A percentile compares a stretch with the other conserved stretches of the same genome.
These are phyloP conservation scores for Orussus abietinus DNA, from an alignment of 1,140 invertebrate species.

Conservation along the genomic window DNA sequence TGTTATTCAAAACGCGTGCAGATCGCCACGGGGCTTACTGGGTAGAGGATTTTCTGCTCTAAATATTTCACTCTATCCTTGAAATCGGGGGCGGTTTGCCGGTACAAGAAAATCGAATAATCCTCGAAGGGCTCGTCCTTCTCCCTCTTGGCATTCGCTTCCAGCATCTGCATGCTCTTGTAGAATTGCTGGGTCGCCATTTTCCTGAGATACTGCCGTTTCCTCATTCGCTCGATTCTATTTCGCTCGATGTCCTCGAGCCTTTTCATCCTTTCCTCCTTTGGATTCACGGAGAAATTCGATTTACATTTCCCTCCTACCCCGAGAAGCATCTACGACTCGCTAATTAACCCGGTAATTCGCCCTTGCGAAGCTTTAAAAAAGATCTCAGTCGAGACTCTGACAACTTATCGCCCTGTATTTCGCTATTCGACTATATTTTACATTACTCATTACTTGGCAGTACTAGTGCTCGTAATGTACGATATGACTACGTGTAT, in stretches of 20 bases:
- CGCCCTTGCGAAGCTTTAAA: no score
- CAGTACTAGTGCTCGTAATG: no score
- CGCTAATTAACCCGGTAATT: no score
- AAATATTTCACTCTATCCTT: slow-evolving; percentile 74
- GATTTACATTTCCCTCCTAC: no score
- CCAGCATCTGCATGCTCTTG: slow-evolving; percentile 74
- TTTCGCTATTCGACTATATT: no score
- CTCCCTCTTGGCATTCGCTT: slow-evolving; percentile 61
- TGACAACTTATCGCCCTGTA: no score
- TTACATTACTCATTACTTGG: no score
- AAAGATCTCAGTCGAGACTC: no score
- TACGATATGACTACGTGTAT: no score
- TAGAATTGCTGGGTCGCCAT: slow-evolving; percentile 70
- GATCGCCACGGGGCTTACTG: no score
- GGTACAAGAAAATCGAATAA: slow-evolving; percentile 70
- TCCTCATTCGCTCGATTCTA: slow-evolving; percentile 62
- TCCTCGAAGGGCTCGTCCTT: slow-evolving; percentile 66
- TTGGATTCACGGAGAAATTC: slow-evolving; percentile 33
- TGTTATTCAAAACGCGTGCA: no score
- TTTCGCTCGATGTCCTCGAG: slow-evolving; percentile 66
- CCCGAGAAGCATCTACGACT: no score
- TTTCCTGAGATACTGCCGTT: slow-evolving; percentile 63
- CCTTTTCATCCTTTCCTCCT: slow-evolving; percentile 65
- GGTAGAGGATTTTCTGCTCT: slow-evolving; percentile 70
- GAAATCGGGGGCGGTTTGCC: slow-evolving; percentile 70